Base-by-base conservation (phyloP, 37 sponge, comb jelly and placozoan genomes). In the Eunapius fragilis region DNA sequence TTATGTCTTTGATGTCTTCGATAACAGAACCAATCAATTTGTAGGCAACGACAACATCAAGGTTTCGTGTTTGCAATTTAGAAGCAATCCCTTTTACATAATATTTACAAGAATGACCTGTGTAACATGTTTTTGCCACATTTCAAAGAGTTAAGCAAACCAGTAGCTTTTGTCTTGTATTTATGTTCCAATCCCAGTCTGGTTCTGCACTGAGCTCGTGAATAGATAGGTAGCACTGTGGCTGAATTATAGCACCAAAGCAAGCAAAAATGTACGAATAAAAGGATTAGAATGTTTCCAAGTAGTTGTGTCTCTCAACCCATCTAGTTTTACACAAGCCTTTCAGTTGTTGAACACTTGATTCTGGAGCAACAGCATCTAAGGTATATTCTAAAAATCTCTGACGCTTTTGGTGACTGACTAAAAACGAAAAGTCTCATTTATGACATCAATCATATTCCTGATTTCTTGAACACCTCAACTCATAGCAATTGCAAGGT, bases 291-390 rank as follows among this genome's bases (percentile, higher is more conserved):
- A 85, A 78, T 25, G 67, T 84, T 27, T 88, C 83, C 25, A 87
- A 85, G 75, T 84, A 87, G 22, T 77, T 86, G 79, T 84, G 84
- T 47, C 89, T 67, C 69, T 88, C 89, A 27, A 74, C 84, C 84
- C 89, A 88, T 73, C 89, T 35, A 31, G 87, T 87, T 30, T 87
- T 87, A 47, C 83, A 88, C 76, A 88, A 77, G 17, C 84, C 89
- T 47, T 68, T 74, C 32, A 88, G 70, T 58, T 75, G 86, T 25
- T 13, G 80, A 74, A 67, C 84, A 10, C 84, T 76, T 13, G 89
- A 84, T 37, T 14, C 25, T 26, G 84, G 70, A 37, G 76, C 24
- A 35, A 58, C 38, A 49, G 31, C 50, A 27, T 34, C 48, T 67
- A 84, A 11, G 68, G 67, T 41, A 27, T 87, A 81, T 28, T 86